phyloP scores from a whole-genome alignment of 2,113 vertebrate genomes.

The Phalacrocorax carbo region DNA sequence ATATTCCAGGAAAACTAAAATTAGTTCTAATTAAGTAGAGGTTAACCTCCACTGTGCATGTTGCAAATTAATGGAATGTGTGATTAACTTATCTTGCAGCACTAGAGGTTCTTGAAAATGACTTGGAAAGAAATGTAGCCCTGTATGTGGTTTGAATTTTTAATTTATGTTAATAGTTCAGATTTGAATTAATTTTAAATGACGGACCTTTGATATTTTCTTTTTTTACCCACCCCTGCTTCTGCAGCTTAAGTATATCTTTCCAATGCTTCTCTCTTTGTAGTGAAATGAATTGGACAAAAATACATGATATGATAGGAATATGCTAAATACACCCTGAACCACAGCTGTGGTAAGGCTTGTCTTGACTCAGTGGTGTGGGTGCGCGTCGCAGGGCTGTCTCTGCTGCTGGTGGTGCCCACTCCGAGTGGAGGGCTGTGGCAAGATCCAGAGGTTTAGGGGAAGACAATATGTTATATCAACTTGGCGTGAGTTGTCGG shows the following conservation, averaged over 20 bases:
- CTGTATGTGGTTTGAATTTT: conserved; percentile 17
- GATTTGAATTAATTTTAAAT: conserved; percentile 13
- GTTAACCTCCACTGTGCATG: conserved; percentile 38
- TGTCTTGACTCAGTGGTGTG: rapidly evolving
- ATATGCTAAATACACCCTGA: background rate
- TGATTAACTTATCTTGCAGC: conserved; percentile 30
- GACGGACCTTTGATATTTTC: background rate
- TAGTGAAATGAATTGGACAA: background rate
- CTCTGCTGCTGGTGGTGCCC: background rate
- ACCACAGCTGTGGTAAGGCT: no score
- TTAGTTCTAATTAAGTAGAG: conserved; percentile 57
- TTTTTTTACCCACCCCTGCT: background rate
- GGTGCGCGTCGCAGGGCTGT: no score
- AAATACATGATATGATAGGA: background rate
- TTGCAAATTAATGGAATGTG: conserved; percentile 21
- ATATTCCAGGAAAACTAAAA: conserved; percentile 5
- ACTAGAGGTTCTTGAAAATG: conserved; percentile 16
- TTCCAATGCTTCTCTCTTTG: background rate
- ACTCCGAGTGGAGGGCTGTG: background rate
- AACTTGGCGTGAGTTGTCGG: background rate
- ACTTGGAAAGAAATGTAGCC: conserved; percentile 10
- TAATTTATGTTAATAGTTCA: conserved; percentile 30
- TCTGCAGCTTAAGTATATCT: background rate
- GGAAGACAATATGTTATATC: rapidly evolving
- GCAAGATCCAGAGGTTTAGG: background rate